Evolutionary conservation across 2,797 vertebrate genomes (phyloP), one percentile per base, ranked within the genome.

Genomic region (Denticeps clupeoides): DNA sequence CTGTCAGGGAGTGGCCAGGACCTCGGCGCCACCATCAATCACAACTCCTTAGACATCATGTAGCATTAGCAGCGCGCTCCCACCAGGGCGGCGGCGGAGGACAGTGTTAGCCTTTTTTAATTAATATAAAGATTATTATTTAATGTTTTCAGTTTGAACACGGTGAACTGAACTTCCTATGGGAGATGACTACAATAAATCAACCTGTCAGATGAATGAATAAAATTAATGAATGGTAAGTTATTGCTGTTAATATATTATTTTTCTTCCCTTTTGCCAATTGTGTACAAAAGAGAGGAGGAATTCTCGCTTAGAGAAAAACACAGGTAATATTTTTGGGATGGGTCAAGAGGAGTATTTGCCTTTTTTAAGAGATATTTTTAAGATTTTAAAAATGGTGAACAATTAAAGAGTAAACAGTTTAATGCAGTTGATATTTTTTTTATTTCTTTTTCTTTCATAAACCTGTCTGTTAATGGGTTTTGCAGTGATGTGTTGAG

Each of bases 11-110:
- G 78, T 52, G 79, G 82, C 72, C 85, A 90, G 69, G 94, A 99
- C 85, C 87, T 91, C 69, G 75, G 74, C 40, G 76, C 90, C 77
- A 91, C 84, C 60, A 86, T 95, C 75, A 91, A 85, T 83, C 89
- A 93, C 84, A 96, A 87, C 84, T 78, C 91, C 77, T 86, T 95
- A 87, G 88, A 97, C 86, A 91, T 94, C 60, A 86, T 90, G 84
- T 90, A 94, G 86, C 77, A 82, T 81, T 83, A 81, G 37, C n/a
- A n/a, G n/a, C 33, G 33, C 9, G 79, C 19, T 25, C 31, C 23
- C 22, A n/a, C 10, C 12, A 15, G 41, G 59, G 61, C 40, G 50
- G 64, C 53, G 74, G 68, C 68, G 71, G 78, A 73, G 67, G 72
- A 77, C 76, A 77, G 75, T 80, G 68, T 78, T 83, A 81, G 55